Conservation (phyloP, 2,888 invertebrate genomes). For the Charanyca ferruginea region DNA sequence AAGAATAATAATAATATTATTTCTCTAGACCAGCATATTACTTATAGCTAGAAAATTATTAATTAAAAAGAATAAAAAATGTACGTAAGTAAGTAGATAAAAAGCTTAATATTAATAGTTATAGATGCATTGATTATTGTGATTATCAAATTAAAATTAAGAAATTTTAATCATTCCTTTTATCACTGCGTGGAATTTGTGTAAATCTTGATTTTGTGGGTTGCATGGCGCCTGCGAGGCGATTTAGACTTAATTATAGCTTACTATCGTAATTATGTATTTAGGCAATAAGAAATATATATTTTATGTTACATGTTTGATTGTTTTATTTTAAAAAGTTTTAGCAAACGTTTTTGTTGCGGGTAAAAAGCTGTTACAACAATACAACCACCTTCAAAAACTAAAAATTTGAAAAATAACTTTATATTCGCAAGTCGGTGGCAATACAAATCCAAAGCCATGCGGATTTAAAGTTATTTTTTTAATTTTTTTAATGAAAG, state of each 20-base stretch:
- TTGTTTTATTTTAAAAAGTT: constrained; percentile 54
- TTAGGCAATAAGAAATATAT: constrained; percentile 79
- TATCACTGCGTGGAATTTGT: constrained; percentile 35
- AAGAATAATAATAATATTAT: neutral
- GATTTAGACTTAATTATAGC: constrained; percentile 56
- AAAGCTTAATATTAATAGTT: constrained; percentile 40
- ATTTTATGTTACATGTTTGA: constrained; percentile 70
- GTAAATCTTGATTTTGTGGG: constrained; percentile 18
- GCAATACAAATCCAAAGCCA: too few relatives aligned
- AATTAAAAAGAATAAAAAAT: constrained; percentile 1
- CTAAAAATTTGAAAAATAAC: too few relatives aligned
- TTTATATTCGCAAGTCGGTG: too few relatives aligned
- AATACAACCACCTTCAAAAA: too few relatives aligned
- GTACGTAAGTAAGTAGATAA: constrained; percentile 35
- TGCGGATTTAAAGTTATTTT: too few relatives aligned
- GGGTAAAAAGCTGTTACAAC: too few relatives aligned
- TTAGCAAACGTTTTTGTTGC: too few relatives aligned
- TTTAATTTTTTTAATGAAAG: too few relatives aligned
- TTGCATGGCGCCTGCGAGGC: constrained; percentile 53
- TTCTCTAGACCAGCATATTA: neutral
- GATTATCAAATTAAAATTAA: constrained; percentile 33
- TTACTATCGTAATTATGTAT: constrained; percentile 66
- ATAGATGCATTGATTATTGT: constrained; percentile 36
- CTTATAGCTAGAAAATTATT: neutral
- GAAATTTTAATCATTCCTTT: constrained; percentile 50